Percentiles rank a stretch among this genome's conserved stretches.
Conservation (phyloP, 2,888 invertebrate genomes). For the Pycnomerus fuliginosus region DNA sequence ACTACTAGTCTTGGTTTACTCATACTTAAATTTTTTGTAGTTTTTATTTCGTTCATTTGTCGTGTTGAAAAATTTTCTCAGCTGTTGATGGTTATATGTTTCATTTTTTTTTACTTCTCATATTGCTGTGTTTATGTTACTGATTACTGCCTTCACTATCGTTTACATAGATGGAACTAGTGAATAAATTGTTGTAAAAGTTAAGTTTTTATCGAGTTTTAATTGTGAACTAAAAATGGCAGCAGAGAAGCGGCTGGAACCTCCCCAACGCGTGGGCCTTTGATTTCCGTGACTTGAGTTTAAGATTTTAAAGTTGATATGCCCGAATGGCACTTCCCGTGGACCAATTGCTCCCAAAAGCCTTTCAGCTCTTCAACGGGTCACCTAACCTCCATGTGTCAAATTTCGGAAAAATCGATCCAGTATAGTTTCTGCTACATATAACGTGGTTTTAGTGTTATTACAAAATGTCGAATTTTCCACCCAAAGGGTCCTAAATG, state of each 20-base stretch:
- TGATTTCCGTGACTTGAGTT: no score
- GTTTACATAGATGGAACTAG: neutral
- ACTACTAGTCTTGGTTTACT: constrained; percentile 34
- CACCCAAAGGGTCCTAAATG: no score
- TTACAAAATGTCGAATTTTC: no score
- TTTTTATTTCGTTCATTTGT: constrained; percentile 21
- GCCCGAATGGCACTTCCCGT: no score
- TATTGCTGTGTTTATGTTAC: constrained; percentile 36
- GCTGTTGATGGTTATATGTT: constrained; percentile 26
- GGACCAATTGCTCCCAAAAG: no score
- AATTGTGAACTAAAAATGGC: neutral
- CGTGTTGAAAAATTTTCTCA: constrained; percentile 19
- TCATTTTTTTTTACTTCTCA: constrained; percentile 27
- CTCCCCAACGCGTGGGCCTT: no score
- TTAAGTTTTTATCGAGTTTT: no score
- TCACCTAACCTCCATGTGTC: no score
- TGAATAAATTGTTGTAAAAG: neutral
- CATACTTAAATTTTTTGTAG: constrained; percentile 27
- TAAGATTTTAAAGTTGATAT: no score
- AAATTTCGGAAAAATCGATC: neutral
- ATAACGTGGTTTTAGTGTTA: no score
- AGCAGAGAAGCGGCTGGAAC: no score
- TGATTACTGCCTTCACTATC: constrained; percentile 6
- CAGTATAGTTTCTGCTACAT: neutral
- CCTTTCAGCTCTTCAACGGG: no score